These are phyloP conservation scores for Sussaba pulchella DNA, from an alignment of 2,888 invertebrate genomes.

Conservation along the genomic window DNA sequence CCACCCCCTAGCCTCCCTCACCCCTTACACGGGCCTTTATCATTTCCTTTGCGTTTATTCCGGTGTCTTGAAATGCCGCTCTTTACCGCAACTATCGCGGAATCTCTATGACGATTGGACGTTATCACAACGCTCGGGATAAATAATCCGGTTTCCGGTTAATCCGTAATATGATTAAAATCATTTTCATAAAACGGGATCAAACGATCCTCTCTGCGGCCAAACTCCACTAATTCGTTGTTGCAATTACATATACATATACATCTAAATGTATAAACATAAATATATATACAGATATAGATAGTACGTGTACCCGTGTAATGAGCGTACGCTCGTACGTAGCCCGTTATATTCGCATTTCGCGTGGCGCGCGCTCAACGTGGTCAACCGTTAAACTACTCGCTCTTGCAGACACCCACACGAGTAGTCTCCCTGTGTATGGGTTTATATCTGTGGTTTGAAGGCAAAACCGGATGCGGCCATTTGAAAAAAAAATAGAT, in stretches of 20 bases:
- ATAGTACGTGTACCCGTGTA: not conserved
- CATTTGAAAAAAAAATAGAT: not conserved
- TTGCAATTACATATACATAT: no score
- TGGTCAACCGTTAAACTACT: slow-evolving; percentile 59
- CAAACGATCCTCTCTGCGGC: slow-evolving; percentile 27
- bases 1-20: not conserved
- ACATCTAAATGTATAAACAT: no score
- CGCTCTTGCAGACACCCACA: slow-evolving; percentile 62
- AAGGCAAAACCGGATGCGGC: no score
- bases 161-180: slow-evolving; percentile 46
- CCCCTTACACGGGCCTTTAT: slow-evolving; percentile 34
- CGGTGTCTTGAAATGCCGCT: slow-evolving; percentile 5
- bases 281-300: not conserved
- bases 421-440: not conserved
- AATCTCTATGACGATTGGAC: slow-evolving; percentile 32
- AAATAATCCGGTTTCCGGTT: slow-evolving; percentile 34
- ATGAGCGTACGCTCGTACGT: slow-evolving; percentile 38
- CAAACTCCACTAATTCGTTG: slow-evolving; percentile 23
- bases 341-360: slow-evolving; percentile 66
- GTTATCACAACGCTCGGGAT: slow-evolving; percentile 10
- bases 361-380: slow-evolving; percentile 26
- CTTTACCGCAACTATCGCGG: slow-evolving; percentile 28
- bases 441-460: not conserved
- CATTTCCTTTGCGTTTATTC: slow-evolving; percentile 47
- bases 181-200: slow-evolving; percentile 59